A percentile compares a stretch with the other conserved stretches of the same genome.
phyloP scores from a whole-genome alignment of 1,140 invertebrate species.

The Archegozetes longisetosus region DNA sequence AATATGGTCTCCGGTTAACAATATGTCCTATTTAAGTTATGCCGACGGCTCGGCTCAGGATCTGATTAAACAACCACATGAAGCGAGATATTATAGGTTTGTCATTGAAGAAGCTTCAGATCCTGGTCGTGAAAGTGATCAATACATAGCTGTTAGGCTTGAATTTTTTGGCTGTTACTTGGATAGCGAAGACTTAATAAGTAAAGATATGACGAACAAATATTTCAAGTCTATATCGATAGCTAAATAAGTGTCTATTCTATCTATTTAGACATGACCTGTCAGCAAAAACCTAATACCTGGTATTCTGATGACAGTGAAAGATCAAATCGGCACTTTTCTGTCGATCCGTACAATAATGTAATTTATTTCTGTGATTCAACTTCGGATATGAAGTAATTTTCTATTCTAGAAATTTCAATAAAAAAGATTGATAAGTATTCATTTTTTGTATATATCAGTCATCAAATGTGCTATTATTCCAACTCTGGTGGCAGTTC shows the following conservation, averaged over 20 bases:
- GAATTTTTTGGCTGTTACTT: constrained; percentile 10
- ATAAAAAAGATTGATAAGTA: background rate
- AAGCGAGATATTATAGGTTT: background rate
- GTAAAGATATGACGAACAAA: background rate
- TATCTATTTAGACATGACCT: background rate
- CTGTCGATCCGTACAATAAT: constrained; percentile 16
- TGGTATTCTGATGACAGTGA: constrained; percentile 19
- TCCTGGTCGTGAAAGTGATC: background rate
- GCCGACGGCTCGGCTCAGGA: background rate
- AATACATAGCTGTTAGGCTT: constrained; percentile 1
- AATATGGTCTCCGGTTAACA: constrained; percentile 17
- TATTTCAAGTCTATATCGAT: background rate
- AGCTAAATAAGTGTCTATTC: background rate
- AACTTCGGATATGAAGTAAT: constrained; percentile 19
- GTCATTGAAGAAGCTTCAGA: constrained; percentile 11
- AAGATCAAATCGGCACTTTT: constrained; percentile 15
- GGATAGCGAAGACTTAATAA: constrained; percentile 8
- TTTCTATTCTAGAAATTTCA: background rate
- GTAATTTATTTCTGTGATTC: constrained; percentile 20
- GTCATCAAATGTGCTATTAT: constrained; percentile 14
- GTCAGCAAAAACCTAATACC: constrained; percentile 1
- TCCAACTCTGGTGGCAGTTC: background rate
- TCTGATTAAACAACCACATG: background rate
- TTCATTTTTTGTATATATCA: background rate
- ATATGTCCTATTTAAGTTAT: constrained; percentile 6